A percentile compares a stretch with the other conserved stretches of the same genome.
phyloP scores from a whole-genome alignment of 2,113 vertebrate species.

The Ochotona princeps region DNA sequence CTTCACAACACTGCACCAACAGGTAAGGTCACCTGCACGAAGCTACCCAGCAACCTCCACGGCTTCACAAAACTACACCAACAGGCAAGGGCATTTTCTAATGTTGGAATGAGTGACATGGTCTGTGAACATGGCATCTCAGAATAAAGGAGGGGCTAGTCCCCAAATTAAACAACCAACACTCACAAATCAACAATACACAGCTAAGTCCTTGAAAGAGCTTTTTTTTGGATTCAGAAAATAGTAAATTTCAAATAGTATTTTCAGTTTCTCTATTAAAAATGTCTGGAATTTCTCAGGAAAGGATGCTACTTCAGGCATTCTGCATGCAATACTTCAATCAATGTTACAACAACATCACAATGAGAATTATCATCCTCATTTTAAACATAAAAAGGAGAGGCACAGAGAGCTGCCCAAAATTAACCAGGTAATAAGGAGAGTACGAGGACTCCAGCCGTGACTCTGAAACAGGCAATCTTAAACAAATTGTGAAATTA shows the following conservation, averaged over 20 bases:
- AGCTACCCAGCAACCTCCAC: background rate
- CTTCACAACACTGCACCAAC: background rate
- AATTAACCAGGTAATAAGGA: background rate
- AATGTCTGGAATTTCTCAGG: background rate
- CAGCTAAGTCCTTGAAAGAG: background rate
- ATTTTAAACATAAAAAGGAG: background rate
- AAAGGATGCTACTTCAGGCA: background rate
- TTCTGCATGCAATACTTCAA: background rate
- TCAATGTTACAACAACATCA: background rate
- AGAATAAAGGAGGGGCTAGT: background rate
- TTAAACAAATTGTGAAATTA: background rate
- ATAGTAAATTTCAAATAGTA: background rate
- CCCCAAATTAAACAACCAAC: background rate
- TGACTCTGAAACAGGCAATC: background rate
- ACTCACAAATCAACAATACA: background rate
- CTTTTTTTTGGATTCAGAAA: background rate
- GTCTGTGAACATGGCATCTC: background rate
- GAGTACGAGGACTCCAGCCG: background rate
- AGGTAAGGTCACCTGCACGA: fast-evolving
- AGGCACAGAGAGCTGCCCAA: background rate
- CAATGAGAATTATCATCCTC: background rate
- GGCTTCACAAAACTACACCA: background rate
- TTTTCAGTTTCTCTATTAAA: background rate
- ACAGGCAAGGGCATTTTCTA: background rate
- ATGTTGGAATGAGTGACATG: background rate